Evolutionary conservation across 2,797 vertebrate genomes (phyloP).

Genomic region (Emys orbicularis): DNA sequence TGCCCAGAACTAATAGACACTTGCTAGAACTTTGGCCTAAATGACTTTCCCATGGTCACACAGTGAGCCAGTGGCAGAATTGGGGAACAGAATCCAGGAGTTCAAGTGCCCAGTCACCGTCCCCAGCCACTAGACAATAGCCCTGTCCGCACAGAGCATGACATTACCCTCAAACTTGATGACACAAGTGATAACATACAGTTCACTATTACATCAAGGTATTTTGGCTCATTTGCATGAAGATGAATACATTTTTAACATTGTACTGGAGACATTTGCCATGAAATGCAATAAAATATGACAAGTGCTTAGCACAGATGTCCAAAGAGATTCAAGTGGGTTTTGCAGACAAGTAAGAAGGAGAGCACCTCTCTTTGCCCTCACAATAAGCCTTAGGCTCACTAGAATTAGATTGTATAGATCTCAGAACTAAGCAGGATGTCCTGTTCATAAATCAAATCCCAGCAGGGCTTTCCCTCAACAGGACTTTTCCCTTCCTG

Average conservation of each 20-base stretch:
- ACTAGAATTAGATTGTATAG: slow-evolving; percentile 47
- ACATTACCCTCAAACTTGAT: not conserved
- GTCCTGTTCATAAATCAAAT: slow-evolving; percentile 74
- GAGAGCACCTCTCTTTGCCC: slow-evolving; percentile 65
- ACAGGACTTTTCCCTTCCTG: slow-evolving; percentile 66
- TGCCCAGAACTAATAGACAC: not conserved
- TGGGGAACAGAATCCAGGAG: not conserved
- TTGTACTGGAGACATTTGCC: slow-evolving; percentile 6
- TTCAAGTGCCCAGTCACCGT: not conserved
- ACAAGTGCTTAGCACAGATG: slow-evolving; percentile 52
- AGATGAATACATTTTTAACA: slow-evolving; percentile 52
- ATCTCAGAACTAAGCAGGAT: slow-evolving; percentile 71
- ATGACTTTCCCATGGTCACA: not conserved
- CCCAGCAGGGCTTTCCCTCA: slow-evolving; percentile 61
- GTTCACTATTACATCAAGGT: slow-evolving; percentile 1
- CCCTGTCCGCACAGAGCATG: not conserved
- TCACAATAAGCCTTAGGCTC: slow-evolving; percentile 49
- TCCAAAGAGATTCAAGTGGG: slow-evolving; percentile 46
- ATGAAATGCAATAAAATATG: slow-evolving; percentile 45
- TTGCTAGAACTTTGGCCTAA: slow-evolving; percentile 22
- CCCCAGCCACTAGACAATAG: not conserved
- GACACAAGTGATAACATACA: slow-evolving; percentile 16
- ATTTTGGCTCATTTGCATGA: not conserved
- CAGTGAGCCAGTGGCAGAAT: not conserved
- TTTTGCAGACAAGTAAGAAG: slow-evolving; percentile 43